Conservation (phyloP, 2,113 vertebrate genomes). For the Neogobius melanostomus region DNA sequence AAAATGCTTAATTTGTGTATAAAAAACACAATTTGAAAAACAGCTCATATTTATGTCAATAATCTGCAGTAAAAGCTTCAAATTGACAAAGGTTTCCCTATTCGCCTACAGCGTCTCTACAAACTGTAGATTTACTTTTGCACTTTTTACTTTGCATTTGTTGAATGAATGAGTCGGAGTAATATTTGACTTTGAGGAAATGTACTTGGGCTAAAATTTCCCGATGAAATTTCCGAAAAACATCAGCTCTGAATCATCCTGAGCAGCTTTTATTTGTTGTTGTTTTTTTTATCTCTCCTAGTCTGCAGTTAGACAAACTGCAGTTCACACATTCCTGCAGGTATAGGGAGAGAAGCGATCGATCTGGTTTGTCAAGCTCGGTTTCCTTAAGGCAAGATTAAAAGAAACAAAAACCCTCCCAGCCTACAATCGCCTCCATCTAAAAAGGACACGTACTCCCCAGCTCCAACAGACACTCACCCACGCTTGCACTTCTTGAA, state of each 20-base stretch:
- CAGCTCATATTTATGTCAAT: no score
- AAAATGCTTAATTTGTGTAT: no score
- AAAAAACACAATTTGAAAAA: no score
- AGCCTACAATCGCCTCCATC: background rate
- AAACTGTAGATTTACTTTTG: no score
- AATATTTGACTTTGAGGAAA: no score
- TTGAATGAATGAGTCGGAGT: no score
- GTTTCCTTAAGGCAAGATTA: constrained; percentile 53
- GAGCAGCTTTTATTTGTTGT: constrained; percentile 47
- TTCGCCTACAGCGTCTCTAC: no score
- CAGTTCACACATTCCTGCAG: constrained; percentile 65
- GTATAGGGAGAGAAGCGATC: constrained; percentile 52
- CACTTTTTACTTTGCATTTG: no score
- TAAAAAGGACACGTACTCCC: background rate
- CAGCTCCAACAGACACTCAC: constrained; percentile 74
- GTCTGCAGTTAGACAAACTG: constrained; percentile 49
- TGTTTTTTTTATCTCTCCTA: constrained; percentile 37
- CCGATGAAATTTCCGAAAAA: constrained; percentile 41
- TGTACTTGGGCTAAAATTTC: no score
- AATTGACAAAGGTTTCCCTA: no score
- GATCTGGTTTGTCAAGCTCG: constrained; percentile 63
- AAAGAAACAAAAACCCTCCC: constrained; percentile 30
- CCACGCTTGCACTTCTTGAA: constrained; percentile 99
- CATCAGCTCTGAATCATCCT: constrained; percentile 56
- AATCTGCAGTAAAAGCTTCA: no score